Evolutionary conservation across 1,140 invertebrate genomes (phyloP).

Genomic region (Hylyphantes graminicola): DNA sequence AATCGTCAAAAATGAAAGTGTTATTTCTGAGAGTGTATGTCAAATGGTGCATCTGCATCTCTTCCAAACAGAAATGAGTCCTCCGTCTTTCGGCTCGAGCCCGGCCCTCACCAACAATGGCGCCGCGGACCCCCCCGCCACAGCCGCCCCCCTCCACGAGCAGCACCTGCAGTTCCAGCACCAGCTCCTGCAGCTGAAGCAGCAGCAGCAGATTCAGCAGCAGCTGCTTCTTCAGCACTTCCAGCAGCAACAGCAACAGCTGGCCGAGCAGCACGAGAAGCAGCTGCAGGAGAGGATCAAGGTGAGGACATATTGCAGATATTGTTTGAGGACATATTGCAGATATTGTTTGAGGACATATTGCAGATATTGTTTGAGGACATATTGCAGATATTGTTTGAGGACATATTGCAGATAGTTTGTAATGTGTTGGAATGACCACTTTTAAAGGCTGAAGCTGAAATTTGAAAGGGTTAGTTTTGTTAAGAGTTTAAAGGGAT

Average conservation of each 20-base stretch:
- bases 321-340: slow-evolving; percentile 61
- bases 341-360: slow-evolving; percentile 68
- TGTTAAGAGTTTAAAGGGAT: too few species aligned
- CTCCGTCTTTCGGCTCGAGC: slow-evolving; percentile 39
- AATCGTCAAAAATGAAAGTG: too few species aligned
- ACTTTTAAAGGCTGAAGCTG: too few species aligned
- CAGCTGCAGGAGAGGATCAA: slow-evolving; percentile 88
- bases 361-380: slow-evolving; percentile 68
- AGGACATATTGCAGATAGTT: too few species aligned
- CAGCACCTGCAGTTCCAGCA: slow-evolving; percentile 71
- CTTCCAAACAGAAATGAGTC: slow-evolving; percentile 39
- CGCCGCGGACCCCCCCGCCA: neutral
- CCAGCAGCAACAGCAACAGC: slow-evolving; percentile 86
- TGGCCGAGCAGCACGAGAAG: slow-evolving; percentile 88
- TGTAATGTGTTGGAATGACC: too few species aligned
- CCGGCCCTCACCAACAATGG: slow-evolving; percentile 30
- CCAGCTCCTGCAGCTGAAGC: slow-evolving; percentile 79
- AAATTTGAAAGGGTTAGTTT: too few species aligned
- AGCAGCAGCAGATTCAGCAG: slow-evolving; percentile 90
- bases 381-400: too few species aligned
- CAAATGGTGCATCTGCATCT: slow-evolving; percentile 46
- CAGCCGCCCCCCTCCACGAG: slow-evolving; percentile 66
- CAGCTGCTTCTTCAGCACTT: slow-evolving; percentile 88
- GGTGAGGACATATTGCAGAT: slow-evolving; percentile 71
- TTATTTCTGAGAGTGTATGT: too few species aligned